These are phyloP conservation scores for Arctopsyche grandis DNA, from an alignment of 1,140 invertebrate species.

Conservation along the genomic window DNA sequence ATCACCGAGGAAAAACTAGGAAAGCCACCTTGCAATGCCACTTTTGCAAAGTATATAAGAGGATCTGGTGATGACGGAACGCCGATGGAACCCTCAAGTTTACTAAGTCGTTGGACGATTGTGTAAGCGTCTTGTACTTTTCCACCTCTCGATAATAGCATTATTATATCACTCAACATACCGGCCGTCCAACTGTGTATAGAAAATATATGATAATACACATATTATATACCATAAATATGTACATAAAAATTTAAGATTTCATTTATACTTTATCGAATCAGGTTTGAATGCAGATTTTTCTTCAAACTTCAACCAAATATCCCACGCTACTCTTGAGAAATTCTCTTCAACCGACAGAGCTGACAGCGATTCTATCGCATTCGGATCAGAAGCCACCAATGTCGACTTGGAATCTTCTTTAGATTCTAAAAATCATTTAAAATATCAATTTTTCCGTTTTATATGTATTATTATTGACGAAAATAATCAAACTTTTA, in stretches of 20 bases:
- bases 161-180: slow-evolving; percentile 47
- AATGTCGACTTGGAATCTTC: background rate
- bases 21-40: slow-evolving; percentile 35
- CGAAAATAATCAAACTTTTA: background rate
- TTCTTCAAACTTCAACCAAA: slow-evolving; percentile 46
- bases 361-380: slow-evolving; percentile 18
- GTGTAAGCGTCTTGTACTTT: slow-evolving; percentile 32
- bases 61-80: slow-evolving; percentile 47
- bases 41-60: slow-evolving; percentile 37
- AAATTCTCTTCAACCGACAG: slow-evolving; percentile 41
- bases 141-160: slow-evolving; percentile 21
- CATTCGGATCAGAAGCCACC: background rate
- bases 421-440: no score
- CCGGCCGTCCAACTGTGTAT: slow-evolving; percentile 46
- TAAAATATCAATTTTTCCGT: no score
- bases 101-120: slow-evolving; percentile 33
- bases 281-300: background rate
- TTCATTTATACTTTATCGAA: background rate
- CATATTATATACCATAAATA: no score
- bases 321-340: slow-evolving; percentile 48
- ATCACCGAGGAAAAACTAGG: slow-evolving; percentile 42
- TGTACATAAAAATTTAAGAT: background rate
- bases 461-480: background rate
- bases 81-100: slow-evolving; percentile 24
- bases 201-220: background rate